Evolutionary conservation across 2,888 invertebrate genomes (phyloP), one percentile per base, ranked within the genome.

Genomic region (Ctenicera cuprea): DNA sequence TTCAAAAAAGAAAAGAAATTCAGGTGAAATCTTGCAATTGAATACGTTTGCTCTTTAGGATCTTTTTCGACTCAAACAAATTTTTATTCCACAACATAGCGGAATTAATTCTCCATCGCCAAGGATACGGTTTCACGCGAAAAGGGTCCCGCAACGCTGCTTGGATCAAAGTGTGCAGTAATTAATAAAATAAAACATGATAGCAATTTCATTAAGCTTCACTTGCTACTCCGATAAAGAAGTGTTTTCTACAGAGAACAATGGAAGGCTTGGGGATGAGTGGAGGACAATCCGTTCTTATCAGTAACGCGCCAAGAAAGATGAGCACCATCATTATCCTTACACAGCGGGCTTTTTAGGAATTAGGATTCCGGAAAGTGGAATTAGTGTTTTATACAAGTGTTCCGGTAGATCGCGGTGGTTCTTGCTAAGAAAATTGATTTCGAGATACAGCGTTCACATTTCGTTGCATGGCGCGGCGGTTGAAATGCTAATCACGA

Each of bases 371-470:
- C 73, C 73, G 68, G 73, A 73, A 73, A 74, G 64, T 59, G 70
- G 70, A 70, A 74, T 74, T 74, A 74, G 74, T 74, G 74, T 74
- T 74, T 74, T 74, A 74, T 74, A 69, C 70, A 65, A 70, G 52
- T 74, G 70, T 70, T 70, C 52, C 45, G 61, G 38, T 68, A 61
- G 63, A 70, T 66, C 54, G 66, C 66, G 38, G 43, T 54, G 26
- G 22, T 54, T 61, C 52, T 62, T 50, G n/a, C 37, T 20, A 62
- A 59, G 50, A 30, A 41, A 69, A 69, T 69, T 69, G 62, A 62
- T 61, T 69, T 50, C 18, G 33, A 57, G 54, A 65, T 52, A 52
- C 59, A 59, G 14, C 3, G 1, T 16, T 38, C 18, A 12, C 14
- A 18, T 59, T 52, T 59, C 38, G 59, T n/a, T n/a, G n/a, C n/a